phyloP scores from a whole-genome alignment of 2,797 vertebrate species.

The Coreius guichenoti region DNA sequence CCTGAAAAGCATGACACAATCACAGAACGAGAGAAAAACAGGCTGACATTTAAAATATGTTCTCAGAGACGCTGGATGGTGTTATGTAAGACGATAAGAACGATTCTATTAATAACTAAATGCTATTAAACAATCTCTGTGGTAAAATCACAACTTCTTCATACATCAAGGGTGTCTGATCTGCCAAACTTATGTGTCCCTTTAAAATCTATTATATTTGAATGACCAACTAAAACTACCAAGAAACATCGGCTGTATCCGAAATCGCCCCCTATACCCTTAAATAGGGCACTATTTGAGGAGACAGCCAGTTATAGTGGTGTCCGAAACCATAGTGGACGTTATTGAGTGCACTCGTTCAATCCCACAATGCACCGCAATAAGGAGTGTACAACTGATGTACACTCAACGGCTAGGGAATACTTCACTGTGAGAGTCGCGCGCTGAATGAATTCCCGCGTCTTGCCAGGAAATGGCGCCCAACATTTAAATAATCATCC shows the following conservation, averaged over 20 bases:
- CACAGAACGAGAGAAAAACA: slow-evolving; percentile 27
- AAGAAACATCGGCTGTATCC: not conserved
- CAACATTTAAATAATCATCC: too few relatives aligned
- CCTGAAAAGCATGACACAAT: slow-evolving; percentile 24
- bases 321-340: too few relatives aligned
- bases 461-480: too few relatives aligned
- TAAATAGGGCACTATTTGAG: too few relatives aligned
- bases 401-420: too few relatives aligned
- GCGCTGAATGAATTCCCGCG: too few relatives aligned
- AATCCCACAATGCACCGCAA: too few relatives aligned
- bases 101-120: not conserved
- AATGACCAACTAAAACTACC: not conserved
- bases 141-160: not conserved
- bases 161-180: not conserved
- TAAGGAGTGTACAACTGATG: too few relatives aligned
- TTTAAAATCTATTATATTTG: not conserved
- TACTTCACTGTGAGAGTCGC: too few relatives aligned
- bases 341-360: too few relatives aligned
- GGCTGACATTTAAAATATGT: slow-evolving; percentile 35
- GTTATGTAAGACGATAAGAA: slow-evolving; percentile 5
- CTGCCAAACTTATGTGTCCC: not conserved
- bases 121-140: not conserved
- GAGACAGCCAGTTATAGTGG: too few relatives aligned
- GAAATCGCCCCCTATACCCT: too few relatives aligned
- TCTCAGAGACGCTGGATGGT: slow-evolving; percentile 15